Evolutionary conservation across 1,140 invertebrate species (phyloP).

Genomic region (Vanessa tameamea): DNA sequence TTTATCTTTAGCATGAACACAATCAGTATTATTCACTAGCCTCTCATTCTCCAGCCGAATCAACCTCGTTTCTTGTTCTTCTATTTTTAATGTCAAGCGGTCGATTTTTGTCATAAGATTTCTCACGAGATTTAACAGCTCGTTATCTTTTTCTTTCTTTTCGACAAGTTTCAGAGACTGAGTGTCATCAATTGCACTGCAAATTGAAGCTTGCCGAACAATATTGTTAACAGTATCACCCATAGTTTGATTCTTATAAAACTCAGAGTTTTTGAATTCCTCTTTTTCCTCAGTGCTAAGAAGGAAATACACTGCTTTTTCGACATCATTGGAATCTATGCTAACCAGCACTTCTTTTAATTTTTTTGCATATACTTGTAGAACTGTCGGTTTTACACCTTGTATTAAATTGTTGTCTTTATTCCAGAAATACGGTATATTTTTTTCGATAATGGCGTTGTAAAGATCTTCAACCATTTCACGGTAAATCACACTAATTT

Average conservation of each 20-base stretch:
- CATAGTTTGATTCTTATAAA: slow-evolving; percentile 44
- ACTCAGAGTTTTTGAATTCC: slow-evolving; percentile 53
- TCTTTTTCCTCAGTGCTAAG: slow-evolving; percentile 49
- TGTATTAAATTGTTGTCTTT: slow-evolving; percentile 68
- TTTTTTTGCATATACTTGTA: slow-evolving; percentile 51
- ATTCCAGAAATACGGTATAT: slow-evolving; percentile 79
- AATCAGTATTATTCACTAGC: neutral
- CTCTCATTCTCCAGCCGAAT: slow-evolving; percentile 12
- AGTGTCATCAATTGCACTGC: neutral
- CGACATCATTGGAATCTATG: slow-evolving; percentile 51
- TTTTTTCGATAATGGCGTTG: slow-evolving; percentile 53
- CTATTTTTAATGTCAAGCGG: slow-evolving; percentile 25
- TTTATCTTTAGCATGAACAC: neutral
- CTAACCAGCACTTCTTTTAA: slow-evolving; percentile 50
- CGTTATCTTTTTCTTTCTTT: slow-evolving; percentile 8
- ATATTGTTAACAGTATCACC: neutral
- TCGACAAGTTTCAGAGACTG: neutral
- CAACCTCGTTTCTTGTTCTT: slow-evolving; percentile 22
- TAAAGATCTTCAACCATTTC: slow-evolving; percentile 71
- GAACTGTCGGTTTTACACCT: slow-evolving; percentile 43
- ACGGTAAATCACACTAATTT: slow-evolving; percentile 67
- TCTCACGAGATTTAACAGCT: slow-evolving; percentile 26
- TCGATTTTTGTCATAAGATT: slow-evolving; percentile 29
- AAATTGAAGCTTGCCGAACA: slow-evolving; percentile 12
- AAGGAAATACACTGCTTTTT: slow-evolving; percentile 45